Evolutionary conservation across 2,888 invertebrate genomes (phyloP).

Genomic region (Eristalis intricaria): DNA sequence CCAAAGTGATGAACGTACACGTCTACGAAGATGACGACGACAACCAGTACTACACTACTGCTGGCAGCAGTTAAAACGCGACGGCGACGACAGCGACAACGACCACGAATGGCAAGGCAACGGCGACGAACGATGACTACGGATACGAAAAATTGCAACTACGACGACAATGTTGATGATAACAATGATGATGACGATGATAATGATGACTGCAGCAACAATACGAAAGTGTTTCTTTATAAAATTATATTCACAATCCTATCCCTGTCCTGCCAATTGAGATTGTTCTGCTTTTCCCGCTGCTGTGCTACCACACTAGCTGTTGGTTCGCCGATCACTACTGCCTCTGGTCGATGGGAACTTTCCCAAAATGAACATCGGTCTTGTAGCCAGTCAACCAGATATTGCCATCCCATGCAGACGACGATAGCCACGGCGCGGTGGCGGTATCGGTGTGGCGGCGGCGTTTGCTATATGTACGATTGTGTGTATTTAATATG

Average conservation of each 20-base stretch:
- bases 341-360: slow-evolving; percentile 40
- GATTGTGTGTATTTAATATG: slow-evolving; percentile 45
- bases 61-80: slow-evolving; percentile 36
- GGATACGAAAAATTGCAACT: background rate
- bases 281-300: background rate
- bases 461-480: slow-evolving; percentile 26
- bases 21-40: slow-evolving; percentile 69
- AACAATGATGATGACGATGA: background rate
- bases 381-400: slow-evolving; percentile 67
- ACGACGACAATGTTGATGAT: background rate
- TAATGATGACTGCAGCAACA: slow-evolving; percentile 30
- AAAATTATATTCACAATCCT: slow-evolving; percentile 35
- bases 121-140: slow-evolving; percentile 35
- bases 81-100: slow-evolving; percentile 50
- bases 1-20: slow-evolving; percentile 65
- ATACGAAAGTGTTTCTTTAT: slow-evolving; percentile 38
- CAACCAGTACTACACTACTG: slow-evolving; percentile 8
- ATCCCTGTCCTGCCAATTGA: slow-evolving; percentile 16
- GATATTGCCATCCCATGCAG: slow-evolving; percentile 49
- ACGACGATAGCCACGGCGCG: background rate
- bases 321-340: slow-evolving; percentile 61
- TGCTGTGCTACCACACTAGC: slow-evolving; percentile 50
- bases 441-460: background rate
- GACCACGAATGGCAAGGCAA: slow-evolving; percentile 57
- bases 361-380: slow-evolving; percentile 64